Evolutionary conservation across 2,888 invertebrate genomes (phyloP), one percentile per base, ranked within the genome.

Genomic region (Aelia acuminata): DNA sequence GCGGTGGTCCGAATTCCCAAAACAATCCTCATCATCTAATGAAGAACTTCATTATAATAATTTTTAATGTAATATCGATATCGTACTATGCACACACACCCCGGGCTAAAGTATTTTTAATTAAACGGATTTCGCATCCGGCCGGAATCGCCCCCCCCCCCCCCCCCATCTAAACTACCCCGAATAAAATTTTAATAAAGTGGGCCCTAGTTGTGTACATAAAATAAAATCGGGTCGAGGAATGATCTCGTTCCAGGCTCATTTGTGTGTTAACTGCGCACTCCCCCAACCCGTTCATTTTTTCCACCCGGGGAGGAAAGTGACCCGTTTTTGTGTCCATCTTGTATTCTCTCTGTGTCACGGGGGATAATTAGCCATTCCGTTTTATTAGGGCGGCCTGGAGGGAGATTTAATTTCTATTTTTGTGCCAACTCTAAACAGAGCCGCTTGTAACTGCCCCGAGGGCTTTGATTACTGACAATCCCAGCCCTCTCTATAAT

Each of bases 341-440:
- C 75, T 43, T 80, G 39, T 80, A 80, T 80, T 80, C 75, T 80
- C 75, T 43, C 39, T 80, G 39, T 80, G 75, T 43, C 75, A 43
- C 5, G 8, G 75, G 75, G 39, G 4, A 80, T 80, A 80, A 80
- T 80, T 80, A 80, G 22, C 35, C 39, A 80, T 80, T 80, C 75
- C 75, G 75, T 80, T 80, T 80, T 80, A 80, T 80, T 80, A 75
- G 35, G 22, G 39, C 22, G 1, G 63, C 20, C 7, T n/a, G 10
- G 75, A 3, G 75, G 22, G 39, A 80, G 75, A 80, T 80, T 80
- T 80, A 80, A 80, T 80, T 80, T 80, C 75, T 80, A 80, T 80
- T 80, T 80, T 80, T 80, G 75, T 35, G 22, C 39, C 22, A 22
- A 15, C 75, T 43, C 43, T 80, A 80, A 80, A 80, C 75, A 80